phyloP scores from a whole-genome alignment of 2,888 invertebrate species.

The Odiellus spinosus region DNA sequence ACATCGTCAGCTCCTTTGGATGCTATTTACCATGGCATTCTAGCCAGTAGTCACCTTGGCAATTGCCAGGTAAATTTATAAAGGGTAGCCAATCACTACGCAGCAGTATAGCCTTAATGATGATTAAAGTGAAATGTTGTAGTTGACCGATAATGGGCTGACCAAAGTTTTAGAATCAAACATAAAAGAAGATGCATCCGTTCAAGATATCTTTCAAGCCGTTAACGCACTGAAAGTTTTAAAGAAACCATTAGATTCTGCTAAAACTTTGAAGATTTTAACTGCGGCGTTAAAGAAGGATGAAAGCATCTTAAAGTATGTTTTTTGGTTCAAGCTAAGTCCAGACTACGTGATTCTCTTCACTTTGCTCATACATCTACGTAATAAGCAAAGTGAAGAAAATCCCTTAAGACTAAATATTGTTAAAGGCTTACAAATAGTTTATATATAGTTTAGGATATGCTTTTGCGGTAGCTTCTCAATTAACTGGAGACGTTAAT shows the following conservation, averaged over 20 bases:
- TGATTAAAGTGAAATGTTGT: conserved; percentile 34
- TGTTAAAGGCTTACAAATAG: conserved; percentile 6
- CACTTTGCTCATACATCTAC: too few relatives aligned
- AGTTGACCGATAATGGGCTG: conserved; percentile 27
- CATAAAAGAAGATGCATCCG: conserved; percentile 47
- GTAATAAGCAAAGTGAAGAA: too few relatives aligned
- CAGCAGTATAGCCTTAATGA: neutral
- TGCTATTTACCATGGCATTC: conserved; percentile 45
- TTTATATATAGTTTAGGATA: conserved; percentile 51
- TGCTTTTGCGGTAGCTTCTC: conserved; percentile 62
- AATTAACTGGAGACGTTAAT: conserved; percentile 41
- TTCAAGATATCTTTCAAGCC: conserved; percentile 57
- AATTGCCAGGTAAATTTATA: conserved; percentile 31
- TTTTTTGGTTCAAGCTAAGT: too few relatives aligned
- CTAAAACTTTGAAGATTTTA: conserved; percentile 53
- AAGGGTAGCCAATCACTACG: too few relatives aligned
- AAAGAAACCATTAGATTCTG: conserved; percentile 36
- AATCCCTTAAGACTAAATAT: too few relatives aligned
- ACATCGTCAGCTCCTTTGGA: conserved; percentile 31
- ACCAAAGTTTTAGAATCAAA: conserved; percentile 38
- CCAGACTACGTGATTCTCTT: too few relatives aligned
- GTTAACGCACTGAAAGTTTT: conserved; percentile 50
- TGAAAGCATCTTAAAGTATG: conserved; percentile 54
- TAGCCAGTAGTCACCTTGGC: conserved; percentile 43
- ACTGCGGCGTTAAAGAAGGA: conserved; percentile 66